Conservation (phyloP, 1,140 invertebrate genomes). For the Calycopis cecrops region DNA sequence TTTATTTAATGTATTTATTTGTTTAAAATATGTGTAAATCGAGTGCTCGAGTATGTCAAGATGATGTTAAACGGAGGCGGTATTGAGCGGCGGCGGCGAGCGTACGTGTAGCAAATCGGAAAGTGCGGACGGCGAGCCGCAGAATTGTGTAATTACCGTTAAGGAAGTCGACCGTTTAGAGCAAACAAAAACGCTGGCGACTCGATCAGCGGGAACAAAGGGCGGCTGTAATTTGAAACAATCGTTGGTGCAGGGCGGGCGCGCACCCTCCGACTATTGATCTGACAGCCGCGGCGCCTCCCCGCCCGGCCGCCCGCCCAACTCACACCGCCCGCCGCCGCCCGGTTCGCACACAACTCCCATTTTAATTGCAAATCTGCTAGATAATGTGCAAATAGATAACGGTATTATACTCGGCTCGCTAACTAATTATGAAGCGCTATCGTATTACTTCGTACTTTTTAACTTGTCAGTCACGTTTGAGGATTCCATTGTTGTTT, state of each 20-base stretch:
- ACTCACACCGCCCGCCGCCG: conserved; percentile 26
- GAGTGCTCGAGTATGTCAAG: no score
- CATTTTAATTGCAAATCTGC: conserved; percentile 74
- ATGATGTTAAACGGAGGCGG: no score
- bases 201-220: conserved; percentile 68
- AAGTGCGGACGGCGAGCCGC: conserved; percentile 42
- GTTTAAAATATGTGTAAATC: no score
- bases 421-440: conserved; percentile 66
- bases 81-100: no score
- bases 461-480: conserved; percentile 16
- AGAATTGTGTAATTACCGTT: conserved; percentile 68
- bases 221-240: conserved; percentile 69
- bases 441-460: conserved; percentile 42
- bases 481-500: conserved; percentile 3
- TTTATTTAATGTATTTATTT: no score
- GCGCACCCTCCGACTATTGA: conserved; percentile 69
- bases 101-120: conserved; percentile 32
- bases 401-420: conserved; percentile 67
- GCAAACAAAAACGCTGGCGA: conserved; percentile 63
- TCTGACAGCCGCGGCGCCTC: conserved; percentile 50
- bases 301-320: conserved; percentile 35
- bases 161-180: conserved; percentile 64
- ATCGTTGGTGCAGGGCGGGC: conserved; percentile 60
- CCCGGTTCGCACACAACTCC: conserved; percentile 51
- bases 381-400: conserved; percentile 73